phyloP scores from a whole-genome alignment of 2,113 vertebrate genomes.

The Pterocles orientalis region DNA sequence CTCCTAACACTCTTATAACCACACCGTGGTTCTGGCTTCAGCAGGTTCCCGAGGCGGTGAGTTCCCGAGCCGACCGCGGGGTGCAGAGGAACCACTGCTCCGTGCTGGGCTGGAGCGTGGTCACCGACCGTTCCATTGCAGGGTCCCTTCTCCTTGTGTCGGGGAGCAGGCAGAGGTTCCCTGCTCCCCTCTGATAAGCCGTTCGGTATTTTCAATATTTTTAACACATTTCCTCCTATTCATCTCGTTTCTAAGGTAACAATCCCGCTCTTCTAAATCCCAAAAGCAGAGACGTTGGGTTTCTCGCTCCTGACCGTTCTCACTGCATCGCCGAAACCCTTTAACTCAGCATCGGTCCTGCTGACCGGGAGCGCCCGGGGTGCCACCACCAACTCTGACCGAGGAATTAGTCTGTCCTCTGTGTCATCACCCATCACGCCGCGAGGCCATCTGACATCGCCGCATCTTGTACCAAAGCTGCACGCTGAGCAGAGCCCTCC shows the following conservation, averaged over 20 bases:
- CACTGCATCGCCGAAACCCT: neutral
- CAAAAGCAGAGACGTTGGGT: neutral
- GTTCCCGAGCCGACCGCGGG: neutral
- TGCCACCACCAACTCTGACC: fast-evolving
- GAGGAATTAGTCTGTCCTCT: neutral
- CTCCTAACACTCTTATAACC: neutral
- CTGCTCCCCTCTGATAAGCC: neutral
- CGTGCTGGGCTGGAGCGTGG: fast-evolving
- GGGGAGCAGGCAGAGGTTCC: neutral
- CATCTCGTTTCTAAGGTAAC: conserved; percentile 30
- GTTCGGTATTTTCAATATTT: neutral
- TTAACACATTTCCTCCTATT: neutral
- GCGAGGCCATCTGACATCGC: fast-evolving
- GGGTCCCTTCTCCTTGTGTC: neutral
- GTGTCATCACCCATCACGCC: neutral
- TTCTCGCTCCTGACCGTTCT: neutral
- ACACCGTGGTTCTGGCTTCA: neutral
- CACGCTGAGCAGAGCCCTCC: neutral
- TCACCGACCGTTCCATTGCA: neutral
- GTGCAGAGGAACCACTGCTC: neutral
- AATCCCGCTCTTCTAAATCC: neutral
- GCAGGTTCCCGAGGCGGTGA: neutral
- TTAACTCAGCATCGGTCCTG: neutral
- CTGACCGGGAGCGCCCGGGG: neutral
- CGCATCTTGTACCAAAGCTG: neutral